Evolutionary conservation across 1,140 invertebrate species (phyloP), one percentile per base, ranked within the genome.

Genomic region (Lepidostoma basale): DNA sequence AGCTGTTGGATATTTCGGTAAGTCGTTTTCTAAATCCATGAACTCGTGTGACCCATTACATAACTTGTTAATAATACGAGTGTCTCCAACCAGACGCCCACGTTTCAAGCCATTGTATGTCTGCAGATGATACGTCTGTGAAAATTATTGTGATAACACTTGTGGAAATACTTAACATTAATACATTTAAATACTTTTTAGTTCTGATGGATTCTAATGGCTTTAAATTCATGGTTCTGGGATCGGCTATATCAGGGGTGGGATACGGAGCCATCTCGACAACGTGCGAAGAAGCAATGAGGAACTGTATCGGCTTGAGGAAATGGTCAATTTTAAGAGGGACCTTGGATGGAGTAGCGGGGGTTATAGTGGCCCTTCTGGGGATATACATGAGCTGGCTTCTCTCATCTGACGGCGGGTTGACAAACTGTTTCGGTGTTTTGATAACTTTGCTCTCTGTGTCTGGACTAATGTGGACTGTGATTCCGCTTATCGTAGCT

Each of bases 1-100:
- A 47, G 76, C 78, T 9, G 68, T 72, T 54, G 78, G 78, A 39
- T 77, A 78, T 73, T 81, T 80, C 75, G 74, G 82, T 84, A 78
- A 73, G 77, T n/a, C n/a, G n/a, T n/a, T n/a, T n/a, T n/a, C n/a
- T n/a, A n/a, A n/a, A n/a, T n/a, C n/a, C n/a, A n/a, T n/a, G n/a
- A n/a, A n/a, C n/a, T n/a, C n/a, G n/a, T n/a, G n/a, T n/a, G n/a
- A n/a, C n/a, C n/a, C n/a, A n/a, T n/a, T n/a, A n/a, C n/a, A n/a
- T n/a, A n/a, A n/a, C n/a, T n/a, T n/a, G n/a, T n/a, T n/a, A n/a
- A n/a, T n/a, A n/a, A n/a, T n/a, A n/a, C n/a, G n/a, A n/a, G n/a
- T n/a, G n/a, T n/a, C n/a, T n/a, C n/a, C n/a, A n/a, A n/a, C n/a
- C n/a, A n/a, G n/a, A n/a, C n/a, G n/a, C n/a, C n/a, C n/a, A n/a